Evolutionary conservation across 2,113 vertebrate species (phyloP), one percentile per base, ranked within the genome.

Genomic region (Seriola dumerili): DNA sequence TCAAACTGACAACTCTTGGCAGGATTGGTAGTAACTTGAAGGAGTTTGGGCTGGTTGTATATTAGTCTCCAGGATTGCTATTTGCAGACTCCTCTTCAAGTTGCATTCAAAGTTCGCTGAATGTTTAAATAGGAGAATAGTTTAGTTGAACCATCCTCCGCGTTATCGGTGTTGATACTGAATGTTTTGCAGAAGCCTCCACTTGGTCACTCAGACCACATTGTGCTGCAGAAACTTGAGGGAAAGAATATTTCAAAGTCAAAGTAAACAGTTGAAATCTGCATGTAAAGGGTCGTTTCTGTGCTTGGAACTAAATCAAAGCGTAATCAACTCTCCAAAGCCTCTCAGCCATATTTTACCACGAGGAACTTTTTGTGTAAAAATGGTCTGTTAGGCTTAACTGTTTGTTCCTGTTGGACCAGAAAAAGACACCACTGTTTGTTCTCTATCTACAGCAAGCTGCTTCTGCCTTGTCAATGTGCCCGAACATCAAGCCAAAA

Each of bases 291-390:
- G n/a, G 23, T 38, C 14, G 11, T 78, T 82, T 85, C 54, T 59
- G 57, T 38, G 12, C 80, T 81, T 93, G 88, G 78, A 94, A 85
- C 84, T 74, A 54, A 90, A 88, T 92, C 90, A 85, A 88, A 90
- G 86, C 78, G 59, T 67, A 85, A 89, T 81, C 55, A 75, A 69
- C 85, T 75, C 69, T 65, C 57, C 58, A 46, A 46, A 73, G 52
- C 61, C 66, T 78, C 75, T 81, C 69, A 77, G 74, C 58, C 36
- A 58, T 63, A 25, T 72, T 67, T 72, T 21, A 74, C 44, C 59
- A 73, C 1, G 50, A 78, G 21, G 57, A 68, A 71, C 12, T 32
- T 82, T 74, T 84, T 68, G 38, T 78, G 16, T 17, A 19, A 64
- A 76, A 80, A 59, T 17, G 19, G 40, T 84, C 34, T 19, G 23